A percentile compares a stretch with the other conserved stretches of the same genome.
phyloP scores from a whole-genome alignment of 2,797 vertebrate genomes.

The Poecilia picta region DNA sequence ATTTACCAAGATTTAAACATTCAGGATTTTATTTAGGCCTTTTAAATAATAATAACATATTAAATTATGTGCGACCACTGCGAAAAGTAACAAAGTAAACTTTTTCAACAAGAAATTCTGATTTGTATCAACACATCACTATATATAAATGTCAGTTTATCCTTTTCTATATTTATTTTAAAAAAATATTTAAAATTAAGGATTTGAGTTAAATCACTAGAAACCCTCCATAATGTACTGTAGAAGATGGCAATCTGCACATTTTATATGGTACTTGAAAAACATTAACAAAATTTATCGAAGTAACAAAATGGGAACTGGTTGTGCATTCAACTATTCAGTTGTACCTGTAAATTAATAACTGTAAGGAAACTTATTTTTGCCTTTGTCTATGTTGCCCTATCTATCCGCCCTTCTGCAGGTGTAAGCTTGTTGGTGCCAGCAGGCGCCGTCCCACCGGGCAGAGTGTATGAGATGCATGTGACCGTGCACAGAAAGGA shows the following conservation, averaged over 20 bases:
- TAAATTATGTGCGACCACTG: not conserved
- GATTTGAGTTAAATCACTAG: not conserved
- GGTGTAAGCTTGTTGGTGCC: slow-evolving; percentile 96
- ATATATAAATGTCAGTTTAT: not conserved
- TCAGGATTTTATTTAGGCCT: not conserved
- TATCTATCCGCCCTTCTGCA: slow-evolving; percentile 64
- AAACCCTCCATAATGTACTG: not conserved
- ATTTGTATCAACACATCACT: not conserved
- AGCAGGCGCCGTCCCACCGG: slow-evolving; percentile 91
- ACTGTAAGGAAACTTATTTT: slow-evolving; percentile 37
- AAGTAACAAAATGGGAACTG: slow-evolving; percentile 41
- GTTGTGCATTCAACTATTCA: slow-evolving; percentile 49
- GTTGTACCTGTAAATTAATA: slow-evolving; percentile 39
- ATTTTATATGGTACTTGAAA: slow-evolving; percentile 31
- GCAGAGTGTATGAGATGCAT: slow-evolving; percentile 95
- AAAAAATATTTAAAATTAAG: not conserved
- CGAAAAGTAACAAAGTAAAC: not conserved
- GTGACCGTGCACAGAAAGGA: slow-evolving; percentile 96
- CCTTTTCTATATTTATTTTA: not conserved
- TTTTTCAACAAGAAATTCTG: not conserved
- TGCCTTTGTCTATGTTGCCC: slow-evolving; percentile 17
- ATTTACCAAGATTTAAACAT: not conserved
- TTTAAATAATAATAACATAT: not conserved
- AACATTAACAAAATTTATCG: slow-evolving; percentile 49
- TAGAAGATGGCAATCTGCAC: not conserved